Conservation (phyloP, 2,113 vertebrate genomes). For the Pomatorhinus ruficollis region DNA sequence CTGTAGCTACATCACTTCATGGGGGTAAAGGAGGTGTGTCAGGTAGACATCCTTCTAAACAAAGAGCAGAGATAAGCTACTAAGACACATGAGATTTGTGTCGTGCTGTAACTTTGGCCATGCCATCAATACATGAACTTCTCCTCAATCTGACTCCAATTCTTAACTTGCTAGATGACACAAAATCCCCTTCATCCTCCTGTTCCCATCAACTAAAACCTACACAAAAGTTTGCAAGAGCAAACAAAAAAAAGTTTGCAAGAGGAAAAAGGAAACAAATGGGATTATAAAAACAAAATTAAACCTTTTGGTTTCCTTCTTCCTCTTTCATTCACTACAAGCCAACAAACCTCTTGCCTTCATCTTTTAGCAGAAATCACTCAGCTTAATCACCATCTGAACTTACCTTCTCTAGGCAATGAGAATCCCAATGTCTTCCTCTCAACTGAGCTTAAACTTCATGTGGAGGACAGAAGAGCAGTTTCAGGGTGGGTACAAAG, state of each 20-base stretch:
- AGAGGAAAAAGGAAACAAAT: background rate
- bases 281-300: background rate
- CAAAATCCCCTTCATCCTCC: background rate
- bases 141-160: background rate
- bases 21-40: background rate
- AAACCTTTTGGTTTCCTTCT: background rate
- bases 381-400: background rate
- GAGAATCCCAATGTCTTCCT: accelerated
- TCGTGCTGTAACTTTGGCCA: accelerated
- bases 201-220: background rate
- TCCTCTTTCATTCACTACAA: background rate
- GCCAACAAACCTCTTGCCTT: background rate
- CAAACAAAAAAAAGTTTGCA: background rate
- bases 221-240: background rate
- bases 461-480: background rate
- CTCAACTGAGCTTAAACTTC: background rate
- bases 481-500: accelerated
- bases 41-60: background rate
- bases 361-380: background rate
- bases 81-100: background rate
- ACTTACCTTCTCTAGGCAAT: background rate
- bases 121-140: background rate
- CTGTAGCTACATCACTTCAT: background rate
- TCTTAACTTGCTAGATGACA: background rate
- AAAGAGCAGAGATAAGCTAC: background rate